Evolutionary conservation across 2,113 vertebrate species (phyloP).

Genomic region (Falco punctatus): DNA sequence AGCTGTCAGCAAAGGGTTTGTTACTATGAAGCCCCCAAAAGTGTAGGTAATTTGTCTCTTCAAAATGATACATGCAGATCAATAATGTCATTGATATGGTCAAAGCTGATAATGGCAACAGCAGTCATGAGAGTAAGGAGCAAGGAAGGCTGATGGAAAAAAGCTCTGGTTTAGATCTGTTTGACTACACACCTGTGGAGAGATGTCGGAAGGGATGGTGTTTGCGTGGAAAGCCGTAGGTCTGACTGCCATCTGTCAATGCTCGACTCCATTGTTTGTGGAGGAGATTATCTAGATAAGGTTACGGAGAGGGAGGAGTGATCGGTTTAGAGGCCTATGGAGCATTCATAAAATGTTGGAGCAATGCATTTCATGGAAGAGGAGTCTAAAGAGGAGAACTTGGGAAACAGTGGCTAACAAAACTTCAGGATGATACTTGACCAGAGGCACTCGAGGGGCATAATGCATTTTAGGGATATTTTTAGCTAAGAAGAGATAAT

Average conservation of each 20-base stretch:
- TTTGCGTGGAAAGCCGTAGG: neutral
- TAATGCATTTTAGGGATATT: neutral
- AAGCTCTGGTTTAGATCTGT: neutral
- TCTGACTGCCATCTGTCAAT: neutral
- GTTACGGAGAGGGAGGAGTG: neutral
- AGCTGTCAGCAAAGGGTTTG: neutral
- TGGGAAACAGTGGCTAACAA: neutral
- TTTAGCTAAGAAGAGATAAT: neutral
- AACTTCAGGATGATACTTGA: neutral
- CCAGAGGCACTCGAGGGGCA: neutral
- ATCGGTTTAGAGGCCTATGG: neutral
- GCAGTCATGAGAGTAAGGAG: neutral
- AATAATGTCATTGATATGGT: neutral
- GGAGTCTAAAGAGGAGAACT: neutral
- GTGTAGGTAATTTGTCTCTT: neutral
- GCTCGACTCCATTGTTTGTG: neutral
- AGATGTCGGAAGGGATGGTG: neutral
- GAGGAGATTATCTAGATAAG: neutral
- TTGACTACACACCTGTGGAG: neutral
- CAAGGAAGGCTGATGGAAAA: neutral
- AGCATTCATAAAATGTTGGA: neutral
- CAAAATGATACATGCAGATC: neutral
- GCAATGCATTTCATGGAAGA: neutral
- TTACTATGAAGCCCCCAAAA: neutral
- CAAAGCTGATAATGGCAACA: neutral